These are phyloP conservation scores for Xerus inauris DNA, from an alignment of 2,113 vertebrate species.

Conservation along the genomic window DNA sequence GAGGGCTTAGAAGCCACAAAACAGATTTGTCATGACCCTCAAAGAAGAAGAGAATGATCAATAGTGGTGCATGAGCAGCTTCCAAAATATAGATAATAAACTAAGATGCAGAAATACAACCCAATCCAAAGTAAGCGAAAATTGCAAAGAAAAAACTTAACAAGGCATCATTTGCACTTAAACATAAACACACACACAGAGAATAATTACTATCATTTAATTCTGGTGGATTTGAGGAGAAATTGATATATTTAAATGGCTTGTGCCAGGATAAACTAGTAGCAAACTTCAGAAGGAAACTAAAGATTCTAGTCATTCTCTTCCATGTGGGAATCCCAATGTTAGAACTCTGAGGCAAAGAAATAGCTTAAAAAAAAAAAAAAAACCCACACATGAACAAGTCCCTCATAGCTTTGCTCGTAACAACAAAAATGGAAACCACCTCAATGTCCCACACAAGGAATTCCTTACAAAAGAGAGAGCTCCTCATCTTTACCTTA, in stretches of 20 bases:
- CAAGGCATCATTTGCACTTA: not conserved
- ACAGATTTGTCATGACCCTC: not conserved
- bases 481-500: not conserved
- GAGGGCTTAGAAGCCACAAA: not conserved
- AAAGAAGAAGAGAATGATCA: not conserved
- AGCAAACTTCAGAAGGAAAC: not conserved
- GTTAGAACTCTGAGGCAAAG: not conserved
- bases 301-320: not conserved
- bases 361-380: not conserved
- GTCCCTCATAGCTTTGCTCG: not conserved
- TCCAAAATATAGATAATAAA: not conserved
- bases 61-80: not conserved
- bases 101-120: not conserved
- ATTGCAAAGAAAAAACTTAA: not conserved
- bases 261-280: not conserved
- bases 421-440: not conserved
- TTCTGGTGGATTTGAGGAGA: not conserved
- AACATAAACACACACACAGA: not conserved
- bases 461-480: not conserved
- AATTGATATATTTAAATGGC: not conserved
- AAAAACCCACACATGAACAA: not conserved
- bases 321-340: not conserved
- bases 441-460: not conserved
- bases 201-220: not conserved
- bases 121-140: not conserved